Base-by-base conservation (phyloP, 2,797 vertebrate species). In the Chelon auratus region DNA sequence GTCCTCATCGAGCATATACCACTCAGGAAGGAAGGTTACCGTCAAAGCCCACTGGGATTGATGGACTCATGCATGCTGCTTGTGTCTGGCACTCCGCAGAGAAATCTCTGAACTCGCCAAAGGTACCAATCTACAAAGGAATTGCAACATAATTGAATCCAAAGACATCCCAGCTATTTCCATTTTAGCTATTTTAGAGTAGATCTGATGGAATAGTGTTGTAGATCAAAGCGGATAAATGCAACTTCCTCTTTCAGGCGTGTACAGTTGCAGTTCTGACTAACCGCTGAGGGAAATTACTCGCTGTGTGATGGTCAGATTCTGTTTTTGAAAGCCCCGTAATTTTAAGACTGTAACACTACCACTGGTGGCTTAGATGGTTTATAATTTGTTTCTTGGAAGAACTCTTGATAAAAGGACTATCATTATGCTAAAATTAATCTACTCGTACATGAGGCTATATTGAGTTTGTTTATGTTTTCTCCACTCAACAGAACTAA, bases 161-260 rank as follows among this genome's bases (percentile, higher is more conserved):
- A 85, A 62, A 82, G 55, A 61, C 63, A 77, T 68, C 58, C 57
- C 58, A 74, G 48, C 59, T 64, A 84, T 92, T 92, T 88, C 66
- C 75, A 91, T 87, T 91, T 90, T 75, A 87, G 78, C 77, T 79
- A 33, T 82, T 66, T 33, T 57, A 59, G 51, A 55, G 55, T 5
- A 42, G 68, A 77, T 53, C 40, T 43, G 60, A 68, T 43, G 57
- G 57, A 65, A 68, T 30, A 52, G 40, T 26, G 12, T 24, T 55
- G 17, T 18, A 65, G 64, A 77, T 75, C 50, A 68, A 56, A 70
- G 53, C 42, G 47, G 80, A 83, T 73, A 72, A 79, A 78, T 72
- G 62, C 56, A 78, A 33, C 33, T 20, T 10, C 66, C 5, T 50
- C n/a, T 52, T 43, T 26, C 33, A 45, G 53, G 13, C 42, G 6